A percentile compares a stretch with the other conserved stretches of the same genome.
Conservation (phyloP, 1,140 invertebrate species). For the Saxidomus purpurata region DNA sequence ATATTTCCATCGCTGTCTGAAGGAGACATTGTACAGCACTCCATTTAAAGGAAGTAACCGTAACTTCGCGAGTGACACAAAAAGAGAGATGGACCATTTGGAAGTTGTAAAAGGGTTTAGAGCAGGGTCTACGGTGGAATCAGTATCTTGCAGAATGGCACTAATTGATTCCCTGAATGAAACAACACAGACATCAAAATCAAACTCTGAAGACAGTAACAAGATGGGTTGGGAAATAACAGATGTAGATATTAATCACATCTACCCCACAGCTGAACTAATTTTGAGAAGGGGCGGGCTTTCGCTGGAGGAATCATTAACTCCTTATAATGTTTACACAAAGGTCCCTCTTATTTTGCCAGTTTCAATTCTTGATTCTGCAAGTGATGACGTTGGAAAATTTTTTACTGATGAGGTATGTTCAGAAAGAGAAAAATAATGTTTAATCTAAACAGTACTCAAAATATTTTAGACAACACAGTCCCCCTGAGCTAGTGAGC, state of each 20-base stretch:
- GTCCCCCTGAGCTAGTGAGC: conserved; percentile 21
- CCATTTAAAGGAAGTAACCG: neutral
- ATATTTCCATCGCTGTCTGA: conserved; percentile 30
- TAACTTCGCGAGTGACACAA: conserved; percentile 39
- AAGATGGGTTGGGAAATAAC: neutral
- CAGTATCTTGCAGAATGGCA: neutral
- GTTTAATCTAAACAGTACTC: too few relatives aligned
- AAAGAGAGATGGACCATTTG: conserved; percentile 49
- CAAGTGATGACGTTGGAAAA: neutral
- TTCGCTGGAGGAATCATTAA: neutral
- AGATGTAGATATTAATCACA: neutral
- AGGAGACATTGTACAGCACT: conserved; percentile 32
- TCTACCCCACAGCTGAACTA: neutral
- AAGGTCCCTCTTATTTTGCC: neutral
- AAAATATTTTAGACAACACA: neutral
- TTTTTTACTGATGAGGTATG: neutral
- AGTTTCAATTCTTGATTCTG: neutral
- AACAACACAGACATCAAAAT: neutral
- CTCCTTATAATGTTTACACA: neutral
- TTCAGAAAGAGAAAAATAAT: neutral
- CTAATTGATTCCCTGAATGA: conserved; percentile 9
- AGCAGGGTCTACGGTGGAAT: neutral
- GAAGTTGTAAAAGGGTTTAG: conserved; percentile 35
- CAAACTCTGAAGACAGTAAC: neutral
- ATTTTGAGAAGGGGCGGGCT: neutral